A percentile compares a stretch with the other conserved stretches of the same genome.
Evolutionary conservation across 2,797 vertebrate genomes (phyloP).

Genomic region (Glyptemys insculpta): DNA sequence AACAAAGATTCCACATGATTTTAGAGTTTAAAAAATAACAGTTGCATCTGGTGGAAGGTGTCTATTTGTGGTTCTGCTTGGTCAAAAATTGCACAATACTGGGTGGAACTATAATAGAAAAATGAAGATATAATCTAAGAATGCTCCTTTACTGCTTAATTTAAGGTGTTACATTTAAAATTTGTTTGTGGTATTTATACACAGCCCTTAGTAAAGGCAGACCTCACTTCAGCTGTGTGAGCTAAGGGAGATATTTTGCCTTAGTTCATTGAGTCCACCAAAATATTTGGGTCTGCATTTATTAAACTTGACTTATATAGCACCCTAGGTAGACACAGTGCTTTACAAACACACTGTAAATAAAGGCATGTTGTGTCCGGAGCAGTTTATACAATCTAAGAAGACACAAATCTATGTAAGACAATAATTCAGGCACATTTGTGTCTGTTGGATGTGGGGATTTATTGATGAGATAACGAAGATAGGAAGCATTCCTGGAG

Average conservation of each 20-base stretch:
- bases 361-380: rapidly evolving
- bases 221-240: rapidly evolving
- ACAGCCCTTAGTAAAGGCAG: rapidly evolving
- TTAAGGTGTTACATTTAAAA: rapidly evolving
- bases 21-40: background rate
- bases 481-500: background rate
- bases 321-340: rapidly evolving
- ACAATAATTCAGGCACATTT: background rate
- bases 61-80: background rate
- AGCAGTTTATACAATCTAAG: rapidly evolving
- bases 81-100: rapidly evolving
- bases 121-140: background rate
- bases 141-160: rapidly evolving
- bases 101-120: background rate
- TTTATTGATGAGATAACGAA: background rate
- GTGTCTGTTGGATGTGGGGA: background rate
- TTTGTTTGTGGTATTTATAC: background rate
- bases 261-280: rapidly evolving
- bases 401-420: background rate
- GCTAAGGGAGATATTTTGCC: rapidly evolving
- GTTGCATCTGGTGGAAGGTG: background rate
- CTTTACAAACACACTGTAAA: background rate
- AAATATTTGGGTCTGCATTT: rapidly evolving
- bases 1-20: background rate
- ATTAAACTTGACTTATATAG: rapidly evolving